Percentiles rank a stretch among this genome's conserved stretches.
Conservation (phyloP, 2,888 invertebrate species). For the Malthinus seriepunctatus region DNA sequence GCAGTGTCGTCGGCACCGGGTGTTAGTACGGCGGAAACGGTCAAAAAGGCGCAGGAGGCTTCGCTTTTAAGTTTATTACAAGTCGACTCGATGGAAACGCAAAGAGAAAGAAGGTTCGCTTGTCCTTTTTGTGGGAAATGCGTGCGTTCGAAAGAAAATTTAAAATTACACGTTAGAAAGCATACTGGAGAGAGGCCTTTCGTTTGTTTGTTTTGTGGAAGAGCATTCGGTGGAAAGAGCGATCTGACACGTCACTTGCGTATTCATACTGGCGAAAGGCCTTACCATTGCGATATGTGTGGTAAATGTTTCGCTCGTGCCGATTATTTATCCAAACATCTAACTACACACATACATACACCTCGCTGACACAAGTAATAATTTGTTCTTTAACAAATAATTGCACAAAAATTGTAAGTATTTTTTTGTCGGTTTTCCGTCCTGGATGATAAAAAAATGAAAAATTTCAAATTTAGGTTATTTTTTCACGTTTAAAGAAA, state of each 20-base stretch:
- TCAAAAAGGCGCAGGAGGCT: slow-evolving; percentile 60
- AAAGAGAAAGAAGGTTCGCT: slow-evolving; percentile 77
- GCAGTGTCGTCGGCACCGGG: slow-evolving; percentile 57
- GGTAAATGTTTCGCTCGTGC: slow-evolving; percentile 90
- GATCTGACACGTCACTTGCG: slow-evolving; percentile 84
- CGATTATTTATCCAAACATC: slow-evolving; percentile 88
- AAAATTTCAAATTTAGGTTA: not conserved
- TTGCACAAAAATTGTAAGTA: slow-evolving; percentile 1
- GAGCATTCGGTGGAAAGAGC: slow-evolving; percentile 87
- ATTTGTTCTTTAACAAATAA: not conserved
- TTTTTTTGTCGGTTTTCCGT: not conserved
- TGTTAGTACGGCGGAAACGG: slow-evolving; percentile 51
- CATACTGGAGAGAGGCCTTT: slow-evolving; percentile 90
- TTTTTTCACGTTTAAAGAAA: not conserved
- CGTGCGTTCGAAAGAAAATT: slow-evolving; percentile 85
- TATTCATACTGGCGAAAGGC: slow-evolving; percentile 87
- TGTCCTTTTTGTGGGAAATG: slow-evolving; percentile 90
- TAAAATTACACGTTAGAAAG: slow-evolving; percentile 85
- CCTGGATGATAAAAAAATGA: not conserved
- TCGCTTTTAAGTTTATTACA: slow-evolving; percentile 70
- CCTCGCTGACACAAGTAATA: slow-evolving; percentile 56
- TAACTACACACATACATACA: slow-evolving; percentile 86
- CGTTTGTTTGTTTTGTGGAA: slow-evolving; percentile 85
- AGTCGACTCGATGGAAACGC: slow-evolving; percentile 63
- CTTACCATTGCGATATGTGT: slow-evolving; percentile 90